phyloP scores from a whole-genome alignment of 2,888 invertebrate genomes.

The Zelleria hepariella region DNA sequence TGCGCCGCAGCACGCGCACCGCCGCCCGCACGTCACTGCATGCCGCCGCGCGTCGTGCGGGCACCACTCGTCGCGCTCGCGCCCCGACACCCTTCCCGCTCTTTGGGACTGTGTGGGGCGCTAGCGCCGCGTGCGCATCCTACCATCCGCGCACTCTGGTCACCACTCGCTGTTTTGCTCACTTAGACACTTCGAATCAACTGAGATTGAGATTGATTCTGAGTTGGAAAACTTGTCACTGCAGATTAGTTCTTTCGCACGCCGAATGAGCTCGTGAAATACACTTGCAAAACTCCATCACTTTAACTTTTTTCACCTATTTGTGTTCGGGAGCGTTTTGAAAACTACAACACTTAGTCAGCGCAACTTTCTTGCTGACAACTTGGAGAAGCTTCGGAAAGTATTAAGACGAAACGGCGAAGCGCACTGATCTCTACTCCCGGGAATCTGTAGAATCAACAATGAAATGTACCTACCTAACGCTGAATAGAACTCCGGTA shows the following conservation, averaged over 20 bases:
- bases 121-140: conserved; percentile 42
- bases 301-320: conserved; percentile 21
- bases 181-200: conserved; percentile 6
- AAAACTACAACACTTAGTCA: conserved; percentile 19
- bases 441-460: background rate
- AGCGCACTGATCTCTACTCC: background rate
- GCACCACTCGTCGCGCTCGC: conserved; percentile 69
- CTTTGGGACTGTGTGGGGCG: conserved; percentile 42
- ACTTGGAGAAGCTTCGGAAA: background rate
- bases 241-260: background rate
- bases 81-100: conserved; percentile 68
- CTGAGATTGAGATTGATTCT: background rate
- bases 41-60: conserved; percentile 68
- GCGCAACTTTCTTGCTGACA: background rate
- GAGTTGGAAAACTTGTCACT: background rate
- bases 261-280: background rate
- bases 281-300: conserved; percentile 43
- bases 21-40: conserved; percentile 68
- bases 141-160: conserved; percentile 37
- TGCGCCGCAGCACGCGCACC: conserved; percentile 69
- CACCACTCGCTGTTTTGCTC: conserved; percentile 12
- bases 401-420: background rate
- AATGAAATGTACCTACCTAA: background rate
- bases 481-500: background rate
- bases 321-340: conserved; percentile 26